Conservation (phyloP, 2,888 invertebrate genomes). For the Venustoraphidia nigricollis region DNA sequence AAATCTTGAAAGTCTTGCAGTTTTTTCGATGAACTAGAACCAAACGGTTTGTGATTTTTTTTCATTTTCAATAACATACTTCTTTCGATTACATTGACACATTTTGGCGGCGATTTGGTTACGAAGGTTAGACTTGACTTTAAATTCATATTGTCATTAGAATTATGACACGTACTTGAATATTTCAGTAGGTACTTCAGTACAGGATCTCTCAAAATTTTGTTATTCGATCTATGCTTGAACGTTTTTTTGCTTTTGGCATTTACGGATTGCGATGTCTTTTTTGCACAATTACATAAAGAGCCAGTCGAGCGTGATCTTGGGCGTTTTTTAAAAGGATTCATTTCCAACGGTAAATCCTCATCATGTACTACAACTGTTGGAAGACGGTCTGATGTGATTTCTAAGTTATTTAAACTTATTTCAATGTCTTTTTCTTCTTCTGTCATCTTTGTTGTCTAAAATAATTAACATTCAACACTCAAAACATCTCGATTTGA, state of each 20-base stretch:
- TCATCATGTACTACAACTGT: conserved; percentile 8
- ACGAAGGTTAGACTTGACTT: too few species aligned
- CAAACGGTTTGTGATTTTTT: conserved; percentile 19
- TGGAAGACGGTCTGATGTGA: conserved; percentile 15
- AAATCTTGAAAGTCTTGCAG: conserved; percentile 20
- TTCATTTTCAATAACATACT: neutral
- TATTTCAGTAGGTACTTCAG: conserved; percentile 31
- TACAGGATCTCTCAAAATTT: conserved; percentile 39
- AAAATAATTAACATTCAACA: conserved; percentile 7
- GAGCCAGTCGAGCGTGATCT: conserved; percentile 25
- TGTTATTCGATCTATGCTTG: conserved; percentile 28
- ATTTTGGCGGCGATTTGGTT: too few species aligned
- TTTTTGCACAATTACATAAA: conserved; percentile 20
- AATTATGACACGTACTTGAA: conserved; percentile 11
- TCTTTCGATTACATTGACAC: too few species aligned
- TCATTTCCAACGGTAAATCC: conserved; percentile 10
- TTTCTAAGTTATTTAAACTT: conserved; percentile 24
- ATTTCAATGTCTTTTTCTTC: conserved; percentile 23
- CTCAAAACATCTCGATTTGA: too few species aligned
- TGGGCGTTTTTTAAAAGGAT: conserved; percentile 19
- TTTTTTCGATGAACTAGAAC: conserved; percentile 17
- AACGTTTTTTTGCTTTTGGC: conserved; percentile 21
- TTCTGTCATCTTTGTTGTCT: conserved; percentile 22
- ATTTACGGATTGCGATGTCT: conserved; percentile 16
- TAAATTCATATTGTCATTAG: conserved; percentile 2